phyloP scores from a whole-genome alignment of 2,888 invertebrate species.

The Aleiodes alternator region DNA sequence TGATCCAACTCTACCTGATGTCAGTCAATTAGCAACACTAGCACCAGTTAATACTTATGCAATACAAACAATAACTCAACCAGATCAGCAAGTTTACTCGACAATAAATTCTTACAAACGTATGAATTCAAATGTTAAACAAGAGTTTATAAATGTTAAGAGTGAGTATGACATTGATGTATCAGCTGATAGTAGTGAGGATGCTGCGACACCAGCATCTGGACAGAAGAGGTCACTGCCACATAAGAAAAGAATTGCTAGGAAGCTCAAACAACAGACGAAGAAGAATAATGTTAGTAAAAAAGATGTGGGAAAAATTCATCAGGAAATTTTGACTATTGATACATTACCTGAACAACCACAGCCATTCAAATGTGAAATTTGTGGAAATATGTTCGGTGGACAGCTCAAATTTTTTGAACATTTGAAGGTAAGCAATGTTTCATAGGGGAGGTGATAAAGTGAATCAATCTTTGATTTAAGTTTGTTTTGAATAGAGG shows the following conservation, averaged over 20 bases:
- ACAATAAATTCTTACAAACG: slow-evolving; percentile 62
- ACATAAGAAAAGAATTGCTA: slow-evolving; percentile 90
- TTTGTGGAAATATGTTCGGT: slow-evolving; percentile 85
- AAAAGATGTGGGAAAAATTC: slow-evolving; percentile 63
- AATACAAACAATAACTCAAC: slow-evolving; percentile 69
- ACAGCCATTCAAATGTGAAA: slow-evolving; percentile 83
- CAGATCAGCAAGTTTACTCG: slow-evolving; percentile 58
- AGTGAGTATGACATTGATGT: slow-evolving; percentile 74
- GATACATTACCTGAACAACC: slow-evolving; percentile 66
- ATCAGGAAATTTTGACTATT: slow-evolving; percentile 55
- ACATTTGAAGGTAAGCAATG: slow-evolving; percentile 83
- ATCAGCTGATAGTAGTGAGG: slow-evolving; percentile 76
- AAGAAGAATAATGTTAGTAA: slow-evolving; percentile 63
- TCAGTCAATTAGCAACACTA: slow-evolving; percentile 67
- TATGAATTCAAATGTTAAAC: slow-evolving; percentile 67
- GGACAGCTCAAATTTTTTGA: slow-evolving; percentile 91
- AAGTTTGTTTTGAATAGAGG: too few species aligned
- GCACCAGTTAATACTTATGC: slow-evolving; percentile 69
- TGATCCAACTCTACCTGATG: slow-evolving; percentile 67
- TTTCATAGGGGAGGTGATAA: slow-evolving; percentile 41
- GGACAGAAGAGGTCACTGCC: slow-evolving; percentile 84
- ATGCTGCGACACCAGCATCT: slow-evolving; percentile 69
- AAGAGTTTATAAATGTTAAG: slow-evolving; percentile 72
- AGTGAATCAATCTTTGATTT: slow-evolving; percentile 49
- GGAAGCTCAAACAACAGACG: slow-evolving; percentile 80